Conservation (phyloP, 2,113 vertebrate genomes). For the Panthera tigris region DNA sequence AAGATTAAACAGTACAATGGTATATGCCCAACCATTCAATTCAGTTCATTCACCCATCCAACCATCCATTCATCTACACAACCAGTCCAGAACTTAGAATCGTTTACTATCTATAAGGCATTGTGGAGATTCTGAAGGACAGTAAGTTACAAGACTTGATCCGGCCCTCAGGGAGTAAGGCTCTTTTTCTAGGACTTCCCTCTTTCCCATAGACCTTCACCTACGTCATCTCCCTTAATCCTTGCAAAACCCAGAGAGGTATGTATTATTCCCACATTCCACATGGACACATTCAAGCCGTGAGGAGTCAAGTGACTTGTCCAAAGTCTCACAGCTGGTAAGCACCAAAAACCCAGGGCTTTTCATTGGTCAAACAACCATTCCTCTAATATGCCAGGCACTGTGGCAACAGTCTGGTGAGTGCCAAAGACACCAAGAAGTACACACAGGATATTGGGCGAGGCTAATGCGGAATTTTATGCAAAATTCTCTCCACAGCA, state of each 20-base stretch:
- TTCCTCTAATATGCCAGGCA: background rate
- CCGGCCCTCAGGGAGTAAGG: background rate
- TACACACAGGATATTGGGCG: background rate
- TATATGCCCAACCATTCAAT: background rate
- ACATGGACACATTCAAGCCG: background rate
- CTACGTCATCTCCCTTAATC: background rate
- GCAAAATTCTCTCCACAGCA: background rate
- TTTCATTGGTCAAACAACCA: background rate
- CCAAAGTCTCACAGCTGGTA: background rate
- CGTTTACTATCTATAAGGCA: background rate
- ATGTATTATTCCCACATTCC: background rate
- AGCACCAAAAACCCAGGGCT: background rate
- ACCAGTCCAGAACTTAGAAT: background rate
- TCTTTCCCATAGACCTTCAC: background rate
- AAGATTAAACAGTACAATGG: background rate
- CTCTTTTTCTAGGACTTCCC: background rate
- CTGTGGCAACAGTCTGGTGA: background rate
- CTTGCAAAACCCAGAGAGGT: background rate
- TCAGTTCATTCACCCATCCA: background rate
- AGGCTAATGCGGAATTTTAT: background rate
- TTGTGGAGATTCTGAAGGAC: background rate
- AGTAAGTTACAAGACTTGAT: background rate
- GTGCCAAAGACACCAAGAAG: background rate
- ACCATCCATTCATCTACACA: background rate
- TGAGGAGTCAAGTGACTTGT: background rate